These are phyloP conservation scores for Zosterops borbonicus DNA, from an alignment of 2,113 vertebrate genomes.

Conservation along the genomic window DNA sequence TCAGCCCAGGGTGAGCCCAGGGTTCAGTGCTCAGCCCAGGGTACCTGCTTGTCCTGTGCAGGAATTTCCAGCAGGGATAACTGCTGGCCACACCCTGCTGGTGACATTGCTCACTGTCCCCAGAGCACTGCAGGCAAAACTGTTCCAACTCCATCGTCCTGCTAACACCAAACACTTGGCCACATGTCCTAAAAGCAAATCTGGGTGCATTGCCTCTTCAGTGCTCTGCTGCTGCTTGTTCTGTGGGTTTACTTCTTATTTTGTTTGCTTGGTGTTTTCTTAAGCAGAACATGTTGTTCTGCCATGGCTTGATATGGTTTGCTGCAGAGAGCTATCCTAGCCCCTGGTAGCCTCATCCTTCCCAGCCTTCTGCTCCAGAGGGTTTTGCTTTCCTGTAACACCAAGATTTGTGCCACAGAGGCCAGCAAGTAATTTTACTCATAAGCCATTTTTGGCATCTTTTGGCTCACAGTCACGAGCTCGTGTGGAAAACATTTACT, in stretches of 20 bases:
- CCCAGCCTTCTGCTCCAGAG: constrained; percentile 13
- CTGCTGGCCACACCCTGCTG: not conserved
- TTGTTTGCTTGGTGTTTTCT: not conserved
- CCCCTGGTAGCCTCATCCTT: not conserved
- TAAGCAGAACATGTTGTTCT: not conserved
- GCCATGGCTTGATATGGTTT: not conserved
- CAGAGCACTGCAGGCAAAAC: not conserved
- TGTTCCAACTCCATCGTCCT: not conserved
- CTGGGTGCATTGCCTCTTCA: not conserved
- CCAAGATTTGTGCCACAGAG: not conserved
- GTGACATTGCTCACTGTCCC: not conserved
- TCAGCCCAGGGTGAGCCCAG: not conserved
- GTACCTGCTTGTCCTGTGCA: not conserved
- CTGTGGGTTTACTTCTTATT: not conserved
- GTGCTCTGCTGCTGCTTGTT: not conserved
- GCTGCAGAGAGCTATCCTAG: not conserved
- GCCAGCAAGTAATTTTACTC: constrained; percentile 22
- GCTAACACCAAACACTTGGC: not conserved
- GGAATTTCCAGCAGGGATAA: not conserved
- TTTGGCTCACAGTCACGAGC: not conserved
- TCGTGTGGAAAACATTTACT: not conserved
- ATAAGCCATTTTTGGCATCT: not conserved
- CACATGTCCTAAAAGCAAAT: not conserved
- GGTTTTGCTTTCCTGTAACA: constrained; percentile 31
- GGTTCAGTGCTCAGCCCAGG: not conserved